Evolutionary conservation across 2,888 invertebrate genomes (phyloP).

Genomic region (Plagodis dolabraria): DNA sequence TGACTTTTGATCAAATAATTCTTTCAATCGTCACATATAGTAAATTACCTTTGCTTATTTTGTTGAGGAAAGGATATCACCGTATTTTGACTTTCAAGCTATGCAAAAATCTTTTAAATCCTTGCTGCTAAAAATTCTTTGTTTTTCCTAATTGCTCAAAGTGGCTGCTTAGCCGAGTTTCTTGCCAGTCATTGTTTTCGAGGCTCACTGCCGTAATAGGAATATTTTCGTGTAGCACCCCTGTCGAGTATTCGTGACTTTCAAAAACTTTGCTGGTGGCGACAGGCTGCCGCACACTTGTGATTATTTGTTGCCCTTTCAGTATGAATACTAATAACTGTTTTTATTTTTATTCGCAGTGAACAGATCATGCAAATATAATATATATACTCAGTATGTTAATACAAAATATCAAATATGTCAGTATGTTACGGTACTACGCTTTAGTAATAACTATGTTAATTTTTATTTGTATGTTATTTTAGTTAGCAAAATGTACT

Average conservation of each 20-base stretch:
- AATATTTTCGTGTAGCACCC: constrained; percentile 72
- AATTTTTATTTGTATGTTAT: no score
- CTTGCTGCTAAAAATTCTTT: constrained; percentile 79
- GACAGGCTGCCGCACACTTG: constrained; percentile 50
- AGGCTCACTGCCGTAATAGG: constrained; percentile 68
- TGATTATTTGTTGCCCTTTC: constrained; percentile 41
- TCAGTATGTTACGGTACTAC: no score
- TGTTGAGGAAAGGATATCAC: not conserved
- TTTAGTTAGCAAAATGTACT: no score
- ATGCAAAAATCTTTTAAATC: constrained; percentile 35
- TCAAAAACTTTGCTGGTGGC: constrained; percentile 58
- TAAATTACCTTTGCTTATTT: not conserved
- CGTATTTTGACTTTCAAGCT: constrained; percentile 12
- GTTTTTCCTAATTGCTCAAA: constrained; percentile 82
- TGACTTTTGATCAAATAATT: no score
- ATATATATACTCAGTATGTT: no score
- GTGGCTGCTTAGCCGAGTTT: constrained; percentile 78
- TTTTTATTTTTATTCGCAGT: constrained; percentile 9
- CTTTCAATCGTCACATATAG: no score
- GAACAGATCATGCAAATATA: no score
- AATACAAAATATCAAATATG: no score
- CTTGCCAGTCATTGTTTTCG: constrained; percentile 81
- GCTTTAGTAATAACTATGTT: no score
- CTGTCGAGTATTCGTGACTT: constrained; percentile 72
- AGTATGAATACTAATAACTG: constrained; percentile 30